Percentiles rank a stretch among this genome's conserved stretches.
phyloP scores from a whole-genome alignment of 2,113 vertebrate species.

The Gymnarchus niloticus region DNA sequence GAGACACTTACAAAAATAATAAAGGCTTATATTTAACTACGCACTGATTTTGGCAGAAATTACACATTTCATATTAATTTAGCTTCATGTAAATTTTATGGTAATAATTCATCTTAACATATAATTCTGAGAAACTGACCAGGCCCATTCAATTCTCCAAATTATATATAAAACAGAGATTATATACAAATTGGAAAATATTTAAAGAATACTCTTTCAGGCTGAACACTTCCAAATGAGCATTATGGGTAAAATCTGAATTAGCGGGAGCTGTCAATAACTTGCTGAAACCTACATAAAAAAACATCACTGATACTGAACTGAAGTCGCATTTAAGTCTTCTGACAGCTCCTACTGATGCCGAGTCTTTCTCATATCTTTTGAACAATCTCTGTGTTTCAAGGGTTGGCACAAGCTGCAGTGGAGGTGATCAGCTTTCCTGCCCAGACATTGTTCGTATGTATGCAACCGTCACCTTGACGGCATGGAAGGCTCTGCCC shows the following conservation, averaged over 20 bases:
- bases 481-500: constrained; percentile 1
- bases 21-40: constrained; percentile 25
- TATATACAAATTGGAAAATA: constrained; percentile 12
- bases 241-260: not conserved
- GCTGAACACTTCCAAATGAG: not conserved
- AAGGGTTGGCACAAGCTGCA: not conserved
- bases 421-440: not conserved
- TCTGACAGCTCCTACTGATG: not conserved
- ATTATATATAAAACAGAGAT: constrained; percentile 2
- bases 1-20: constrained; percentile 30
- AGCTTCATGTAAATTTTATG: too few relatives aligned
- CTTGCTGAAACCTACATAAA: not conserved
- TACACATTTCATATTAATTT: constrained; percentile 16
- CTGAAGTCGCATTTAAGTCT: not conserved
- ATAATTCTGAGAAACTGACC: not conserved
- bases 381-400: not conserved
- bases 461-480: not conserved
- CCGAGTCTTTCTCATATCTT: not conserved
- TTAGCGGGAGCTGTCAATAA: constrained; percentile 2
- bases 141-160: not conserved
- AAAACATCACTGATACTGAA: constrained; percentile 7
- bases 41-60: constrained; percentile 29
- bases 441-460: not conserved
- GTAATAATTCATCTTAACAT: constrained; percentile 19
- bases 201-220: constrained; percentile 6